Percentiles rank a stretch among this genome's conserved stretches.
Evolutionary conservation across 2,888 invertebrate species (phyloP).

Genomic region (Tiliacea citrago): DNA sequence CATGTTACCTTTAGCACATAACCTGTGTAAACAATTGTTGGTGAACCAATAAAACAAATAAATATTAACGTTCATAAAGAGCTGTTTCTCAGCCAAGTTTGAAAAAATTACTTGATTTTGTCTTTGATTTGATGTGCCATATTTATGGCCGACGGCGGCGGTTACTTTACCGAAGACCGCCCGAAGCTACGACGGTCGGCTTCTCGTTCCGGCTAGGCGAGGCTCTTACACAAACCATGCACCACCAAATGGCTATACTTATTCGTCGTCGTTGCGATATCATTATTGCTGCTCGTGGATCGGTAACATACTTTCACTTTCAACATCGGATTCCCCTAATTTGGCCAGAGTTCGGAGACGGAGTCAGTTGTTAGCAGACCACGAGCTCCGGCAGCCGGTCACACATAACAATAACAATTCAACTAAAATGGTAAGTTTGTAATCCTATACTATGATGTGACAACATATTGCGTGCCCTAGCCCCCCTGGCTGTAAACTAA

Average conservation of each 20-base stretch:
- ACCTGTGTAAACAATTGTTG: no score
- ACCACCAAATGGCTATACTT: slow-evolving; percentile 55
- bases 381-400: slow-evolving; percentile 55
- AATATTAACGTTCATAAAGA: no score
- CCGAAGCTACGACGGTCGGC: not conserved
- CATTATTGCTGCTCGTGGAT: slow-evolving; percentile 75
- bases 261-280: slow-evolving; percentile 79
- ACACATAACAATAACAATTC: slow-evolving; percentile 36
- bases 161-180: not conserved
- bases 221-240: slow-evolving; percentile 54
- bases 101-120: no score
- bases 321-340: slow-evolving; percentile 74
- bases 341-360: slow-evolving; percentile 50
- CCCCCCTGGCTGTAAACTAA: not conserved
- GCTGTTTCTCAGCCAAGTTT: no score
- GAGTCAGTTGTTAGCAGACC: slow-evolving; percentile 67
- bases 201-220: slow-evolving; percentile 33
- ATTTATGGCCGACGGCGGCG: not conserved
- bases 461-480: no score
- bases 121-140: not conserved
- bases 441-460: not conserved
- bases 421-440: slow-evolving; percentile 41
- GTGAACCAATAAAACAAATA: no score
- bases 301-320: slow-evolving; percentile 82
- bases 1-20: no score